These are phyloP conservation scores for Drosophila tanythrix DNA, from an alignment of 2,888 invertebrate species.

Conservation along the genomic window DNA sequence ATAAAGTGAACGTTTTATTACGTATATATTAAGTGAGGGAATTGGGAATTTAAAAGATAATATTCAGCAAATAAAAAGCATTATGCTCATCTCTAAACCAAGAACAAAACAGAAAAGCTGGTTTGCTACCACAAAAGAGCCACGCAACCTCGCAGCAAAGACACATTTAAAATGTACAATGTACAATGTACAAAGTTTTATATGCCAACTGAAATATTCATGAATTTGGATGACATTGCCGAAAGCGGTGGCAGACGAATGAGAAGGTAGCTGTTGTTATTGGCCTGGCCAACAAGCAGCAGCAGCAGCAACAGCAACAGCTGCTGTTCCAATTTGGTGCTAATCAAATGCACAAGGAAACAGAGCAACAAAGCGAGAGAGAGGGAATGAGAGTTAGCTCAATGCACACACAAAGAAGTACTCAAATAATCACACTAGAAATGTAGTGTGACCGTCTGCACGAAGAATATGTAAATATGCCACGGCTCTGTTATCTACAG, in stretches of 20 bases:
- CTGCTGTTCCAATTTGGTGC: conserved; percentile 72
- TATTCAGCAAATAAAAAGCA: neutral
- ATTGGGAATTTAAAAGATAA: neutral
- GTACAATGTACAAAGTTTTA: neutral
- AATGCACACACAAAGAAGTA: conserved; percentile 43
- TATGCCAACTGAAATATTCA: conserved; percentile 59
- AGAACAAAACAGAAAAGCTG: conserved; percentile 15
- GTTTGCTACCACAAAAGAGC: conserved; percentile 34
- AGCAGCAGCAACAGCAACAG: conserved; percentile 55
- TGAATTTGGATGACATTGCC: conserved; percentile 52
- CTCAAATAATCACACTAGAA: conserved; percentile 58
- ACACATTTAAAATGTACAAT: conserved; percentile 12
- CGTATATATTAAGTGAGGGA: neutral
- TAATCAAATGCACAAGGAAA: conserved; percentile 71
- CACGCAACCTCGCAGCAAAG: conserved; percentile 25
- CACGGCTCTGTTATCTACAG: conserved; percentile 49
- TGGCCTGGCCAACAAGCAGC: conserved; percentile 56
- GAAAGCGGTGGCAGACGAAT: conserved; percentile 13
- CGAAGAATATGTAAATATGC: conserved; percentile 46
- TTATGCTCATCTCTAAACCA: conserved; percentile 34
- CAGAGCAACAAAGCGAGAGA: conserved; percentile 27
- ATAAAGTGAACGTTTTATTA: neutral
- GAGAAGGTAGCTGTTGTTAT: conserved; percentile 18
- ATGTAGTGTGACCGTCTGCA: conserved; percentile 53
- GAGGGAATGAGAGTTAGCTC: conserved; percentile 10